phyloP scores from a whole-genome alignment of 64 coral and sea anemone genomes.

The Stichodactyla helianthus region DNA sequence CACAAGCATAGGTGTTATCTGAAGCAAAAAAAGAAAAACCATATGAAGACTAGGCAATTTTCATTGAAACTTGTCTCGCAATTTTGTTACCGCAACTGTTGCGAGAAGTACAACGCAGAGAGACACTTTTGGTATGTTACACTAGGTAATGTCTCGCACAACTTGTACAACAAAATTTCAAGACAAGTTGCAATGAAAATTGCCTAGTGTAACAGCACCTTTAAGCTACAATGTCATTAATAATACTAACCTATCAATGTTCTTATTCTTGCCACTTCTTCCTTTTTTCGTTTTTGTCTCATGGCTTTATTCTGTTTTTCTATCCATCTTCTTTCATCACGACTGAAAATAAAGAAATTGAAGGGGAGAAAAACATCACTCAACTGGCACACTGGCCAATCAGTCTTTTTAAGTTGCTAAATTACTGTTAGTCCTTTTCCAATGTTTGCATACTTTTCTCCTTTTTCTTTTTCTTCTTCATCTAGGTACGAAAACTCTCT shows the following conservation, averaged over 20 bases:
- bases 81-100: no score
- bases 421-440: no score
- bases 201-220: no score
- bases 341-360: constrained; percentile 43
- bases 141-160: no score
- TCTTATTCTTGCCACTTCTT: constrained; percentile 77
- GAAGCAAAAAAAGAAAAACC: background rate
- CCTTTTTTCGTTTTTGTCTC: constrained; percentile 91
- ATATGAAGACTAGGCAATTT: no score
- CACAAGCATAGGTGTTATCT: constrained; percentile 90
- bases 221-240: no score
- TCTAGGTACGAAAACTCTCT: constrained; percentile 97
- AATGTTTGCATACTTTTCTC: constrained; percentile 68
- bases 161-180: no score
- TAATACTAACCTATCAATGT: constrained; percentile 63
- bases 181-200: no score
- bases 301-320: constrained; percentile 97
- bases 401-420: background rate
- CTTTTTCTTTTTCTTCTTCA: constrained; percentile 98
- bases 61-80: no score
- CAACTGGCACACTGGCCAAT: background rate
- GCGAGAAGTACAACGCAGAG: no score
- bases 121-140: no score
- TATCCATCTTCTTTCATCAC: constrained; percentile 93
- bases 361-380: background rate